Percentiles rank a stretch among this genome's conserved stretches.
Conservation (phyloP, 2,888 invertebrate species). For the Apodemia duryi region DNA sequence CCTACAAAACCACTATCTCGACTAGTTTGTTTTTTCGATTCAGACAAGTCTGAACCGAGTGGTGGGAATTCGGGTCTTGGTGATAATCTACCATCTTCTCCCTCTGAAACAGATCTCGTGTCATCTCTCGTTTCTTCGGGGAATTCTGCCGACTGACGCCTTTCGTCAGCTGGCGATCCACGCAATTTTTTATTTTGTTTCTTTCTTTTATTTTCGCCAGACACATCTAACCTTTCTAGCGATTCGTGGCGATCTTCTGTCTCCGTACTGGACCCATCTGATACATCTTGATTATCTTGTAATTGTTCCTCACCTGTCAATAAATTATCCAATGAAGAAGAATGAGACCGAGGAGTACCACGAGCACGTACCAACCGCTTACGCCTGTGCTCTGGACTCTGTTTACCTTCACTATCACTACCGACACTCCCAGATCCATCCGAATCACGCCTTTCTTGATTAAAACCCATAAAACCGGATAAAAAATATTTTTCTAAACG, state of each 20-base stretch:
- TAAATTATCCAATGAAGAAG: conserved; percentile 89
- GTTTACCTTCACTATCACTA: conserved; percentile 93
- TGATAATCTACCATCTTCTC: conserved; percentile 83
- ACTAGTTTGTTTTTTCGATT: conserved; percentile 88
- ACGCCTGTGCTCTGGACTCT: conserved; percentile 91
- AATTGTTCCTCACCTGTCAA: conserved; percentile 81
- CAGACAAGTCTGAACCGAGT: conserved; percentile 77
- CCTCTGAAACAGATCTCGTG: conserved; percentile 80
- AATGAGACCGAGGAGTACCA: conserved; percentile 90
- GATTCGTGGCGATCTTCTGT: conserved; percentile 82
- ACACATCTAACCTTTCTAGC: conserved; percentile 85
- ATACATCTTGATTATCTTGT: conserved; percentile 78
- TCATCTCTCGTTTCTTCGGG: conserved; percentile 80
- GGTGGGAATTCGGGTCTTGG: conserved; percentile 83
- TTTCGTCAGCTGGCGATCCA: conserved; percentile 81
- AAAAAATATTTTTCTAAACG: conserved; percentile 94
- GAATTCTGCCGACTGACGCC: conserved; percentile 82
- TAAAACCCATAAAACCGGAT: conserved; percentile 91
- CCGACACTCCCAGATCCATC: conserved; percentile 93
- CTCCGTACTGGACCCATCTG: conserved; percentile 88
- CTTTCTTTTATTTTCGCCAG: conserved; percentile 90
- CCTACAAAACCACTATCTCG: conserved; percentile 94
- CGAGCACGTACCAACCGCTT: conserved; percentile 90
- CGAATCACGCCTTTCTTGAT: conserved; percentile 86
- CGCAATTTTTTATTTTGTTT: conserved; percentile 86